A percentile compares a stretch with the other conserved stretches of the same genome.
phyloP scores from a whole-genome alignment of 2,888 invertebrate genomes.

The Sphecodes monilicornis region DNA sequence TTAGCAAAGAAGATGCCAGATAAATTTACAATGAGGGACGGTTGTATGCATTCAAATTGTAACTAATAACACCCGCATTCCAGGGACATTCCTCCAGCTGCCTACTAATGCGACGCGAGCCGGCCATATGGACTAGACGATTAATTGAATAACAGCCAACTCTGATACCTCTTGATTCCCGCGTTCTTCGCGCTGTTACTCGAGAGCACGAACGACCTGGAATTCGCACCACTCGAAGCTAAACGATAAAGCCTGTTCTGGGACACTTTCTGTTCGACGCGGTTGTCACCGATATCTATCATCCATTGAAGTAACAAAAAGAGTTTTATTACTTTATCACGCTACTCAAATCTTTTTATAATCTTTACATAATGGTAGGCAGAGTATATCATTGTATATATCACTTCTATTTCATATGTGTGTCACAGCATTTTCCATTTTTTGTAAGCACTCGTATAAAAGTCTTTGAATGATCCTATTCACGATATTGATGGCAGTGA shows the following conservation, averaged over 20 bases:
- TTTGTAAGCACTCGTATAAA: neutral
- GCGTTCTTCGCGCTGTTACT: conserved; percentile 45
- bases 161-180: conserved; percentile 49
- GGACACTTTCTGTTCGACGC: conserved; percentile 12
- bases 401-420: no score
- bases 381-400: neutral
- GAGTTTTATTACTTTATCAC: neutral
- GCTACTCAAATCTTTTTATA: neutral
- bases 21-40: neutral
- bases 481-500: neutral
- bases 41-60: neutral
- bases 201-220: conserved; percentile 46
- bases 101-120: conserved; percentile 13
- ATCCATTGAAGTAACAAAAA: neutral
- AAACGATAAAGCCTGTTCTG: conserved; percentile 39
- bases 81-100: neutral
- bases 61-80: neutral
- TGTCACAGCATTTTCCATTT: neutral
- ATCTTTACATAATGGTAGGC: neutral
- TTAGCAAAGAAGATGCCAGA: neutral
- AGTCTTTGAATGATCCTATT: neutral
- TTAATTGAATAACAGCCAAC: conserved; percentile 60
- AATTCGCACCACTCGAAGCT: conserved; percentile 49
- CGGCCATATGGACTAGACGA: conserved; percentile 34
- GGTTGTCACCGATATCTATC: neutral